A percentile compares a stretch with the other conserved stretches of the same genome.
Conservation (phyloP, 2,888 invertebrate genomes). For the Dicyrtoma fusca region DNA sequence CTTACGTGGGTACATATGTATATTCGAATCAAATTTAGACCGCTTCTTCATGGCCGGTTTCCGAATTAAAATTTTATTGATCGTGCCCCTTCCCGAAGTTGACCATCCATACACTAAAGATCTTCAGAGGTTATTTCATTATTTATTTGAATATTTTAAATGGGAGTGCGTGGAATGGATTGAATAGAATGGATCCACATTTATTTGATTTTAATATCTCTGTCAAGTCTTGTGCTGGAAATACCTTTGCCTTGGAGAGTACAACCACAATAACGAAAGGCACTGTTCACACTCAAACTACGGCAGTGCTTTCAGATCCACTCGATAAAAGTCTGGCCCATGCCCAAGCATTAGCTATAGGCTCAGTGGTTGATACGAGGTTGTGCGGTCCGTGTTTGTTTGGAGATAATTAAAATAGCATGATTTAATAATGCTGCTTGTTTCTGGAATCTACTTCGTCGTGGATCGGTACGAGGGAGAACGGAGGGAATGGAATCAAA, state of each 20-base stretch:
- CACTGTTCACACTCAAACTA: too few relatives aligned
- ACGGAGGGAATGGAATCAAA: background rate
- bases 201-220: too few relatives aligned
- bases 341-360: background rate
- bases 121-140: too few relatives aligned
- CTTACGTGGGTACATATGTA: too few relatives aligned
- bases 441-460: background rate
- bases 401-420: constrained; percentile 21
- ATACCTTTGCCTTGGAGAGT: too few relatives aligned
- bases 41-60: background rate
- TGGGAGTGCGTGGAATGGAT: too few relatives aligned
- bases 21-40: too few relatives aligned
- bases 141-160: too few relatives aligned
- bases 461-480: background rate
- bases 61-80: constrained; percentile 29
- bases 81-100: background rate
- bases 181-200: too few relatives aligned
- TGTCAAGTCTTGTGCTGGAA: too few relatives aligned
- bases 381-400: background rate
- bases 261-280: too few relatives aligned
- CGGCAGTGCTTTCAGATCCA: background rate
- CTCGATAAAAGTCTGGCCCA: background rate
- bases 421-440: constrained; percentile 23
- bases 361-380: background rate
- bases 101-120: too few relatives aligned